phyloP scores from a whole-genome alignment of 2,113 vertebrate genomes.

The Hylia prasina region DNA sequence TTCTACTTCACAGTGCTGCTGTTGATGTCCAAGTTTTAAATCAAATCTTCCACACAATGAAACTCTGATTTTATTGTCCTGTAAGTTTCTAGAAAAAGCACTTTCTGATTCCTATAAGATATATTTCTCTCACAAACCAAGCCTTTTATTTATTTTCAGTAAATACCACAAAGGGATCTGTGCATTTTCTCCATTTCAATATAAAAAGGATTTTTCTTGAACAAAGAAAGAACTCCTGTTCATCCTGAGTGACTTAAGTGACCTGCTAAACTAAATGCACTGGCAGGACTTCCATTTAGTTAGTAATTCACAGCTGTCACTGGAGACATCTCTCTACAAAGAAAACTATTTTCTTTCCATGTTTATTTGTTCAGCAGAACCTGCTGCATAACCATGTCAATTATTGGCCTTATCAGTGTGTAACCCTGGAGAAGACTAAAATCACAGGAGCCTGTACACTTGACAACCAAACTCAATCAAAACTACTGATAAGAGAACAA shows the following conservation, averaged over 20 bases:
- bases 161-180: neutral
- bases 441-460: constrained; percentile 52
- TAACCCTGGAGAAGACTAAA: constrained; percentile 64
- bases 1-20: neutral
- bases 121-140: neutral
- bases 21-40: neutral
- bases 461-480: constrained; percentile 69
- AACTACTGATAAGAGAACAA: constrained; percentile 56
- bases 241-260: constrained; percentile 48
- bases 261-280: constrained; percentile 50
- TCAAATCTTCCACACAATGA: neutral
- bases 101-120: neutral
- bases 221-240: neutral
- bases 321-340: constrained; percentile 34
- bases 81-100: neutral
- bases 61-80: neutral
- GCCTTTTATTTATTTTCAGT: constrained; percentile 33
- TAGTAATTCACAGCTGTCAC: constrained; percentile 63
- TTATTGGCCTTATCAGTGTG: constrained; percentile 67
- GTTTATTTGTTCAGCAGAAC: constrained; percentile 58
- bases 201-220: constrained; percentile 13
- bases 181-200: constrained; percentile 25
- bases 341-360: constrained; percentile 48
- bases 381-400: constrained; percentile 48
- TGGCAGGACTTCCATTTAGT: constrained; percentile 50